Percentiles rank a stretch among this genome's conserved stretches.
These are phyloP conservation scores for Protaetia brevitarsis DNA, from an alignment of 1,140 invertebrate genomes.

Conservation along the genomic window DNA sequence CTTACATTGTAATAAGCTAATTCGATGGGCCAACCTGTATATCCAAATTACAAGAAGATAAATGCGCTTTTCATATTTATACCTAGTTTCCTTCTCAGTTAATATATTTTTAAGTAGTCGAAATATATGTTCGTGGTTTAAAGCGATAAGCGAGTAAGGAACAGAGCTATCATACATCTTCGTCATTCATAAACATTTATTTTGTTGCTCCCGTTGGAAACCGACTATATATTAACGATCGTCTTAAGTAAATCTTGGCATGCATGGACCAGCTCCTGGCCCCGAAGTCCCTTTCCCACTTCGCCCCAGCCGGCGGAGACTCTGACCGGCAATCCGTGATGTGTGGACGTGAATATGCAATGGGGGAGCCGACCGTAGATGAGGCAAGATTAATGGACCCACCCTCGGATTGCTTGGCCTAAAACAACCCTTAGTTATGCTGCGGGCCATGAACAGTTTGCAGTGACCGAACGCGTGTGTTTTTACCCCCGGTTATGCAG, in stretches of 20 bases:
- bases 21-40: too few species aligned
- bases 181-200: slow-evolving; percentile 19
- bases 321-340: slow-evolving; percentile 41
- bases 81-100: neutral
- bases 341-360: slow-evolving; percentile 50
- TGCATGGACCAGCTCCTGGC: slow-evolving; percentile 23
- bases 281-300: slow-evolving; percentile 17
- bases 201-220: slow-evolving; percentile 17
- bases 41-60: too few species aligned
- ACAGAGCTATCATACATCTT: neutral
- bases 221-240: slow-evolving; percentile 22
- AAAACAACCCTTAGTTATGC: slow-evolving; percentile 46
- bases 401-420: slow-evolving; percentile 45
- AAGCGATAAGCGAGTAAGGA: slow-evolving; percentile 1
- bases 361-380: slow-evolving; percentile 42
- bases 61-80: too few species aligned
- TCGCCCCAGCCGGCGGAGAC: slow-evolving; percentile 16
- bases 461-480: slow-evolving; percentile 21
- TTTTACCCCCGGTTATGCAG: slow-evolving; percentile 23
- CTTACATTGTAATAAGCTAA: too few species aligned
- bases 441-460: slow-evolving; percentile 29
- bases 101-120: neutral
- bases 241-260: slow-evolving; percentile 28
- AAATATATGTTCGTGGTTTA: neutral
- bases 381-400: slow-evolving; percentile 49